phyloP scores from a whole-genome alignment of 2,797 vertebrate genomes.

The Sciaenops ocellatus region DNA sequence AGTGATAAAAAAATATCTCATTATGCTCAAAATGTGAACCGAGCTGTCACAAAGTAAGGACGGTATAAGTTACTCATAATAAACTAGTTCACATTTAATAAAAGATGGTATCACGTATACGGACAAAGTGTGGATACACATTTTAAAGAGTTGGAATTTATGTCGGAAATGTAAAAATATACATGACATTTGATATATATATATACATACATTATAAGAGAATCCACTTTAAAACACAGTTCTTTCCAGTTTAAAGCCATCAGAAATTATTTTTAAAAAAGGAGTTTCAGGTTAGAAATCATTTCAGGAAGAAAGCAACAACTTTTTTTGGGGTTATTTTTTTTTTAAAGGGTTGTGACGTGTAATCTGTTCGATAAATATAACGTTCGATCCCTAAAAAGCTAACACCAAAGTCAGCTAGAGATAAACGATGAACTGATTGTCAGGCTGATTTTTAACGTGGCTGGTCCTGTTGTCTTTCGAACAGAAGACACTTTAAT shows the following conservation, averaged over 20 bases:
- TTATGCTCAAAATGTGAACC: constrained; percentile 30
- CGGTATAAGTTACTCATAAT: constrained; percentile 49
- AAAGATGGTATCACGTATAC: constrained; percentile 11
- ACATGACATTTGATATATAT: constrained; percentile 58
- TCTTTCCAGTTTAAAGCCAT: constrained; percentile 72
- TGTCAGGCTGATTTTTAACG: constrained; percentile 57
- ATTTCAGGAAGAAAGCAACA: constrained; percentile 5
- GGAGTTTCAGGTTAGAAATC: constrained; percentile 16
- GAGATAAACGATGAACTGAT: constrained; percentile 49
- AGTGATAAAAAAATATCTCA: constrained; percentile 52
- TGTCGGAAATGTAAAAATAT: constrained; percentile 62
- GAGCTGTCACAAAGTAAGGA: constrained; percentile 26
- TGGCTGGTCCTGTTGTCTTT: constrained; percentile 1
- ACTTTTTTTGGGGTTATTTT: background rate
- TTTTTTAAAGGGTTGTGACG: background rate
- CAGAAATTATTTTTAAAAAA: constrained; percentile 23
- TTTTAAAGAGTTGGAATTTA: constrained; percentile 34
- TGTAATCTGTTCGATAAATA: background rate
- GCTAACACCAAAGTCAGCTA: background rate
- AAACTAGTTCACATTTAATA: constrained; percentile 67
- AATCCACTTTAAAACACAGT: constrained; percentile 48
- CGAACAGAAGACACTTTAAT: constrained; percentile 13
- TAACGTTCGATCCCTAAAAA: constrained; percentile 22
- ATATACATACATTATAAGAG: constrained; percentile 54
- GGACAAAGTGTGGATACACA: constrained; percentile 18